Evolutionary conservation across 2,113 vertebrate genomes (phyloP), one percentile per base, ranked within the genome.

Genomic region (Myrmecobius fasciatus): DNA sequence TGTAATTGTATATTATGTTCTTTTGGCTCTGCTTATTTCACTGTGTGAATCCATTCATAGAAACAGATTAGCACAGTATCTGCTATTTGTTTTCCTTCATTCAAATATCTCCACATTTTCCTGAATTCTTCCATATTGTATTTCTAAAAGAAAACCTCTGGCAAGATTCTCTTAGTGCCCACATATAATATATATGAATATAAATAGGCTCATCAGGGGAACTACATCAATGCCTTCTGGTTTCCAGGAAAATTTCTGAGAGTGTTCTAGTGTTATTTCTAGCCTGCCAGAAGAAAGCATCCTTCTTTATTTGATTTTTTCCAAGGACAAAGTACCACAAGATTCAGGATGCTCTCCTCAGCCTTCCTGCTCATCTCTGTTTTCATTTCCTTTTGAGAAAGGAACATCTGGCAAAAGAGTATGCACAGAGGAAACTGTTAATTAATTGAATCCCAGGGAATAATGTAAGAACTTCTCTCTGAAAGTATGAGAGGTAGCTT

Each of bases 251-350:
- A 90, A 2, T 28, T 92, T 89, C 92, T 46, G 46, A 56, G 10
- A 52, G 53, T 56, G 47, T 43, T 83, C 67, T 83, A 36, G 6
- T 0, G 54, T 51, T 92, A 28, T 92, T 96, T 91, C 95, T 53
- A 60, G 31, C 90, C 94, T 89, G 14, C 52, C n/a, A 93, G 46
- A 95, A 53, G 49, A 93, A 96, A 60, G 11, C 26, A 96, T 56
- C 36, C 53, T 49, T 83, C 93, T 9, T 31, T 53, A 48, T 5
- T 92, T 91, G 22, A 47, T 92, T 92, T 4, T 67, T 53, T 94
- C 94, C 36, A 12, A 25, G 14, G 75, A 94, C 31, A 91, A 49
- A 92, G 9, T n/a, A 88, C 43, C 47, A 92, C 96, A 90, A 28
- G 1, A 5, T 0, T 94, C 36, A 91, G 67, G 25, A 91, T 20